A percentile compares a stretch with the other conserved stretches of the same genome.
Evolutionary conservation across 1,140 invertebrate genomes (phyloP).

Genomic region (Trinorchestia longiramus): DNA sequence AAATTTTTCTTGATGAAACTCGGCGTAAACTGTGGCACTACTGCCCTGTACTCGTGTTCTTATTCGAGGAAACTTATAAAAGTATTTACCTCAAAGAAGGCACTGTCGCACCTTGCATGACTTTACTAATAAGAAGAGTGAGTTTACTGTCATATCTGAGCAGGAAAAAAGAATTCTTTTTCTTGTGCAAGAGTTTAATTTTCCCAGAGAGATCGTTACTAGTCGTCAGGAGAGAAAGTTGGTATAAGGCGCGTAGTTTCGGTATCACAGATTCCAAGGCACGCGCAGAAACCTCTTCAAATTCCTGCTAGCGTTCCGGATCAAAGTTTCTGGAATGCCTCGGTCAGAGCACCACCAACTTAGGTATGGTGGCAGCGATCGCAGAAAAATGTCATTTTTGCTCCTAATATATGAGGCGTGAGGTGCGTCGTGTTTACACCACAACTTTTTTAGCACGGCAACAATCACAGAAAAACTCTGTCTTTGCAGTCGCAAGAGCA

Average conservation of each 20-base stretch:
- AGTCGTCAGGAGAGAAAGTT: constrained; percentile 18
- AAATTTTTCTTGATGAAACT: not conserved
- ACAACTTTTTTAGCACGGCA: not conserved
- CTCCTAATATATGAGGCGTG: not conserved
- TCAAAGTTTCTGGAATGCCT: not conserved
- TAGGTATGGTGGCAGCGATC: not conserved
- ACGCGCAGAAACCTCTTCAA: constrained; percentile 12
- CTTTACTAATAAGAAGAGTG: not conserved
- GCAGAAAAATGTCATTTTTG: not conserved
- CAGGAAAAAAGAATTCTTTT: not conserved
- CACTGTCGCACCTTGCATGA: not conserved
- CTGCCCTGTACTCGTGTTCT: not conserved
- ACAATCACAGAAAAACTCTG: not conserved
- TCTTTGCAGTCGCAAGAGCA: not conserved
- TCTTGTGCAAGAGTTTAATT: constrained; percentile 2
- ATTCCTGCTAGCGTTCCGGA: not conserved
- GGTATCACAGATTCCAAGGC: constrained; percentile 18
- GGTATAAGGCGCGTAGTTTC: constrained; percentile 40
- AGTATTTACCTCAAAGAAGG: not conserved
- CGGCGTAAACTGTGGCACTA: not conserved
- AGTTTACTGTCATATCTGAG: not conserved
- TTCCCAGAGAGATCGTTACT: constrained; percentile 24
- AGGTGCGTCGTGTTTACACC: not conserved
- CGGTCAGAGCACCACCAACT: not conserved
- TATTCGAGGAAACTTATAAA: not conserved